A percentile compares a stretch with the other conserved stretches of the same genome.
Conservation (phyloP, 2,797 vertebrate genomes). For the Diplodus puntazzo region DNA sequence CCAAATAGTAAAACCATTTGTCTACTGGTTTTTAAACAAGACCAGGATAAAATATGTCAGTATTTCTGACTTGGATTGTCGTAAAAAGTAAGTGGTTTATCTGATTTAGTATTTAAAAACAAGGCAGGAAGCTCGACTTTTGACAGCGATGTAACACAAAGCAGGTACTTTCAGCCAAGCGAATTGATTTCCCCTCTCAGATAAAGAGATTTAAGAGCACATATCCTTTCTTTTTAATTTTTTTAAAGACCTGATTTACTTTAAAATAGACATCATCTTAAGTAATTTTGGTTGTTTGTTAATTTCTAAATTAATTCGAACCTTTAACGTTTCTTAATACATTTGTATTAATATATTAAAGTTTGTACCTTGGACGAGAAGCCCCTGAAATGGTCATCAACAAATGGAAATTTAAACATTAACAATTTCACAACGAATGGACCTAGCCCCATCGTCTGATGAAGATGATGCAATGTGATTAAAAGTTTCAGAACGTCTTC, state of each 20-base stretch:
- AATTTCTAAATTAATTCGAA: background rate
- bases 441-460: background rate
- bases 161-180: no score
- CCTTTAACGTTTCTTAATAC: background rate
- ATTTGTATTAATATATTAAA: background rate
- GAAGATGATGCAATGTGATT: background rate
- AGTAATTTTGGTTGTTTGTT: background rate
- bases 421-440: background rate
- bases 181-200: background rate
- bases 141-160: background rate
- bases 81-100: background rate
- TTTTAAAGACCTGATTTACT: background rate
- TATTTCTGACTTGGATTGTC: background rate
- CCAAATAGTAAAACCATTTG: background rate
- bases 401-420: background rate
- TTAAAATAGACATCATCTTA: background rate
- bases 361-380: background rate
- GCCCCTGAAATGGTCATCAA: background rate
- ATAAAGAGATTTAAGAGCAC: background rate
- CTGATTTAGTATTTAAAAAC: background rate
- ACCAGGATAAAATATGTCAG: background rate
- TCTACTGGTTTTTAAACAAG: background rate
- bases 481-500: background rate
- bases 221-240: background rate
- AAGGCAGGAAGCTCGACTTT: background rate